Conservation (phyloP, 2,113 vertebrate genomes). For the Nothobranchius furzeri region DNA sequence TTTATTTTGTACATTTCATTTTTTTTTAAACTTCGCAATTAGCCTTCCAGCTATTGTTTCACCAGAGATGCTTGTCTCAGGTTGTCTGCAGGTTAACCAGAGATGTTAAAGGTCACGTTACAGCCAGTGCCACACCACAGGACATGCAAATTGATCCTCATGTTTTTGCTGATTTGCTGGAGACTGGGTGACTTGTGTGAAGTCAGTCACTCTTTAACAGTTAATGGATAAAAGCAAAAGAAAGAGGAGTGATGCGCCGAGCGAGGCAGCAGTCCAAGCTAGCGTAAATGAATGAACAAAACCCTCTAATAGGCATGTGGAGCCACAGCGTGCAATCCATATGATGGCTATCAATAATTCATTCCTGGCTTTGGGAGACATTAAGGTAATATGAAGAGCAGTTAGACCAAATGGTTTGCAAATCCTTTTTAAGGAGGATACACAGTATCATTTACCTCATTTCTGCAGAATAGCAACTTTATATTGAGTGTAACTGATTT, state of each 20-base stretch:
- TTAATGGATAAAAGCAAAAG: constrained; percentile 75
- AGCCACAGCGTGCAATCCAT: constrained; percentile 74
- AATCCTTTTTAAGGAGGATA: constrained; percentile 75
- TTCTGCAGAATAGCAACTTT: constrained; percentile 64
- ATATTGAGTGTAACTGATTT: constrained; percentile 59
- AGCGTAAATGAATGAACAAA: constrained; percentile 76
- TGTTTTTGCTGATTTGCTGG: constrained; percentile 60
- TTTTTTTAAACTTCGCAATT: constrained; percentile 98
- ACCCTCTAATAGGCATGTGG: constrained; percentile 75
- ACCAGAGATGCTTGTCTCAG: constrained; percentile 90
- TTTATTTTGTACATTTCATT: constrained; percentile 72
- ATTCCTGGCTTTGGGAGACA: constrained; percentile 75
- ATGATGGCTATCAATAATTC: constrained; percentile 81
- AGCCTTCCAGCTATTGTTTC: constrained; percentile 95
- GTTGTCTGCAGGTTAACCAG: constrained; percentile 85
- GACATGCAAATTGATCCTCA: constrained; percentile 43
- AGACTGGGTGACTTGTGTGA: constrained; percentile 51
- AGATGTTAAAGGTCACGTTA: constrained; percentile 87
- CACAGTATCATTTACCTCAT: constrained; percentile 64
- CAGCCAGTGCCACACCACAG: constrained; percentile 76
- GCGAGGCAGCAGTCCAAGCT: constrained; percentile 69
- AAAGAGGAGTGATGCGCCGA: constrained; percentile 64
- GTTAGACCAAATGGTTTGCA: constrained; percentile 75
- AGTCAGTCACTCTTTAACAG: constrained; percentile 69
- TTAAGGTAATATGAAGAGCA: constrained; percentile 80